Conservation (phyloP, 2,797 vertebrate genomes). For the Phoeniculus purpureus region DNA sequence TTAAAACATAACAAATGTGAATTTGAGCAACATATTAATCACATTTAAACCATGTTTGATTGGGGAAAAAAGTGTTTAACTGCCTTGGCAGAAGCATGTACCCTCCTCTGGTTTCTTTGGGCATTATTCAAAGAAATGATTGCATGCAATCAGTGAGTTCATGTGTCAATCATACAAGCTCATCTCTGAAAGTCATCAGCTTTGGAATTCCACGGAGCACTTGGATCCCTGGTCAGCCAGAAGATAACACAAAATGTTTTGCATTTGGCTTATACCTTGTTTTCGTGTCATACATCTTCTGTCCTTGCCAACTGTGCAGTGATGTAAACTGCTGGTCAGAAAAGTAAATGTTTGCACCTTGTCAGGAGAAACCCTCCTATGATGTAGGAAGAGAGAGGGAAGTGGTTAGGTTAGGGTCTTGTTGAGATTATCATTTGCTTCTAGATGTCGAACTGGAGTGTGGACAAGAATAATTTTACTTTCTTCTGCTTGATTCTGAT, state of each 20-base stretch:
- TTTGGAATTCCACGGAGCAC: not conserved
- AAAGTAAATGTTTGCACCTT: not conserved
- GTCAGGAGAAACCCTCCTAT: not conserved
- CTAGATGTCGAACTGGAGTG: not conserved
- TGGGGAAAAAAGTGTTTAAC: not conserved
- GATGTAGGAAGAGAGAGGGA: not conserved
- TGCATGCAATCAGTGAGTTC: not conserved
- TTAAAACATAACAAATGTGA: not conserved
- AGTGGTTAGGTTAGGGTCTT: not conserved
- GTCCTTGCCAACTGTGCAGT: not conserved
- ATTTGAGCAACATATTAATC: not conserved
- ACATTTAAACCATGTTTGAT: not conserved
- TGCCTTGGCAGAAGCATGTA: not conserved
- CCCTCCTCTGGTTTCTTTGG: not conserved
- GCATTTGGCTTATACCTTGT: not conserved
- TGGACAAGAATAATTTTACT: not conserved
- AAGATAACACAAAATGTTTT: not conserved
- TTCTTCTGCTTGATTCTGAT: not conserved
- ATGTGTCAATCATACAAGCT: not conserved
- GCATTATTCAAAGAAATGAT: not conserved
- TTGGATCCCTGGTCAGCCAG: not conserved
- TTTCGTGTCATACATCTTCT: constrained; percentile 1
- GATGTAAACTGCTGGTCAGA: not conserved
- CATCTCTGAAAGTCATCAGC: not conserved
- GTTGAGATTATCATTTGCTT: not conserved